Evolutionary conservation across 1,140 invertebrate genomes (phyloP).

Genomic region (Papilio machaon): DNA sequence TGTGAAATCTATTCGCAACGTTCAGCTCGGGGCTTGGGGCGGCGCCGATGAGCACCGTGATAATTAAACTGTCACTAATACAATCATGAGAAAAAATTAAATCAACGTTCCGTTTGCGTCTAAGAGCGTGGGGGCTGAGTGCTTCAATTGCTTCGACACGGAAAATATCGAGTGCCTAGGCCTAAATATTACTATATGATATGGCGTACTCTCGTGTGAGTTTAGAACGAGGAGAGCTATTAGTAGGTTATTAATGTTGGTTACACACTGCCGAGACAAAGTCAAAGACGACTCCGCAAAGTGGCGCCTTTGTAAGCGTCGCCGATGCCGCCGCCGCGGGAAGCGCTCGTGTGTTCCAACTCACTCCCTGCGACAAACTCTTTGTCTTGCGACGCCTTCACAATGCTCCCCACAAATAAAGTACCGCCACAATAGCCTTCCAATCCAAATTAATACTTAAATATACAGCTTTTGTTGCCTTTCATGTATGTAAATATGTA

Average conservation of each 20-base stretch:
- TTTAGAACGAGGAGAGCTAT: conserved; percentile 58
- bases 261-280: conserved; percentile 69
- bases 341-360: conserved; percentile 58
- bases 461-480: conserved; percentile 13
- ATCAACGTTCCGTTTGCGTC: conserved; percentile 33
- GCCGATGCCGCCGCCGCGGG: conserved; percentile 56
- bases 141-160: conserved; percentile 30
- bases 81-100: conserved; percentile 68
- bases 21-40: conserved; percentile 80
- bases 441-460: conserved; percentile 30
- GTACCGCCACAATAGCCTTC: conserved; percentile 15
- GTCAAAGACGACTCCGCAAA: conserved; percentile 74
- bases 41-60: conserved; percentile 75
- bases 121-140: conserved; percentile 35
- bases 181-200: conserved; percentile 16
- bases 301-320: conserved; percentile 70
- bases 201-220: conserved; percentile 43
- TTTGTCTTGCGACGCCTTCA: conserved; percentile 67
- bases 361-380: conserved; percentile 64
- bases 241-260: conserved; percentile 77
- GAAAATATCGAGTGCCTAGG: conserved; percentile 11
- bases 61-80: conserved; percentile 82
- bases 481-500: background rate
- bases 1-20: conserved; percentile 81
- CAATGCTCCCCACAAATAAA: conserved; percentile 48